These are phyloP conservation scores for Hyperoplus lanceolatus DNA, from an alignment of 2,797 vertebrate species.

Conservation along the genomic window DNA sequence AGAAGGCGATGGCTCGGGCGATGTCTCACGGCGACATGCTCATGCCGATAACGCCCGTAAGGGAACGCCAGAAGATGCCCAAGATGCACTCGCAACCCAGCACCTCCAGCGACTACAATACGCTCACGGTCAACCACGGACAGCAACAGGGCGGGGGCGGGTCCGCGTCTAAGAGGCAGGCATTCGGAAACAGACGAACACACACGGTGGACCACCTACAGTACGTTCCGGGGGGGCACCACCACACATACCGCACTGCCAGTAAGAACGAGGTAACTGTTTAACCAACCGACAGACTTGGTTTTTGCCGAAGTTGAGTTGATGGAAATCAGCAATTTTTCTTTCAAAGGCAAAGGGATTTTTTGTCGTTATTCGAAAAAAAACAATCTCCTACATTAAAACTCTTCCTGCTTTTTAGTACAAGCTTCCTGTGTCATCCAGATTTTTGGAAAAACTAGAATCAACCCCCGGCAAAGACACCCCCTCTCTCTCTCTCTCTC, in stretches of 20 bases:
- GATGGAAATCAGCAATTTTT: constrained; percentile 34
- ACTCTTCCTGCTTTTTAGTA: constrained; percentile 78
- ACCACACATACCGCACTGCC: constrained; percentile 94
- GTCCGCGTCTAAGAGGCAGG: constrained; percentile 93
- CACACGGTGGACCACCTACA: constrained; percentile 98
- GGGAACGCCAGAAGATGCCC: constrained; percentile 95
- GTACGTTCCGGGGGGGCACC: constrained; percentile 93
- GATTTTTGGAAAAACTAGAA: constrained; percentile 61
- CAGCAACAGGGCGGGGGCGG: not conserved
- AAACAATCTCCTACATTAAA: constrained; percentile 59
- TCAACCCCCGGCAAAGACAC: constrained; percentile 64
- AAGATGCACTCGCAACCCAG: constrained; percentile 98
- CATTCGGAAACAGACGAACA: constrained; percentile 94
- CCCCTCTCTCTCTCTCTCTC: constrained; percentile 23
- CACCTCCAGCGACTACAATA: constrained; percentile 94
- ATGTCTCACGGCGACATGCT: constrained; percentile 97
- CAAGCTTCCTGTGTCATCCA: constrained; percentile 76
- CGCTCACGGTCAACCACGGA: constrained; percentile 90
- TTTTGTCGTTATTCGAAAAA: constrained; percentile 31
- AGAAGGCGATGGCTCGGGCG: constrained; percentile 92
- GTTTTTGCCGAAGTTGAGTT: too few relatives aligned
- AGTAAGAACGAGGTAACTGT: constrained; percentile 99
- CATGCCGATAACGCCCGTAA: constrained; percentile 91
- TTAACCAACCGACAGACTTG: constrained; percentile 73
- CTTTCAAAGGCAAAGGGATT: constrained; percentile 21